Percentiles rank a stretch among this genome's conserved stretches.
phyloP scores from a whole-genome alignment of 2,888 invertebrate species.

The Napeogenes inachia region DNA sequence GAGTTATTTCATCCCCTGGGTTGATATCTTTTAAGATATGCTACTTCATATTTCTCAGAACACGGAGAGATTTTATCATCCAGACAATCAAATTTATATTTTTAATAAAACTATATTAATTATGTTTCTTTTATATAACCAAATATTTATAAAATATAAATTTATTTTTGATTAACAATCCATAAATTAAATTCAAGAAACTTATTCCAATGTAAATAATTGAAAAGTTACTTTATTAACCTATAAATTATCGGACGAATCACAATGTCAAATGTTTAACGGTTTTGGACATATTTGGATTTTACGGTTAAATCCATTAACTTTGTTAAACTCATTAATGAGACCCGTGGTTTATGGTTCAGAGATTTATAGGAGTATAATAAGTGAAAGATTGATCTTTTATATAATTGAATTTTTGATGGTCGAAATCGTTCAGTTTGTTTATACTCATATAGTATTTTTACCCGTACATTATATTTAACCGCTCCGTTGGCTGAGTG shows the following conservation, averaged over 20 bases:
- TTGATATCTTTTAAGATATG: too few relatives aligned
- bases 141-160: background rate
- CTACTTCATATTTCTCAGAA: too few relatives aligned
- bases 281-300: conserved; percentile 32
- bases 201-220: conserved; percentile 4
- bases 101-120: background rate
- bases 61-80: too few relatives aligned
- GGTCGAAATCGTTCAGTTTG: too few relatives aligned
- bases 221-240: conserved; percentile 29
- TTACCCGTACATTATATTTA: too few relatives aligned
- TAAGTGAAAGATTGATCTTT: conserved; percentile 2
- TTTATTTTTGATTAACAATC: background rate
- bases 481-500: too few relatives aligned
- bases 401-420: conserved; percentile 8
- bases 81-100: too few relatives aligned
- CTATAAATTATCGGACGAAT: conserved; percentile 24
- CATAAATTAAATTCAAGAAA: background rate
- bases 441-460: too few relatives aligned
- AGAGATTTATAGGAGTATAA: conserved; percentile 6
- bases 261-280: conserved; percentile 35
- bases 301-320: conserved; percentile 7
- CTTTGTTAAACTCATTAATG: conserved; percentile 7
- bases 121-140: background rate
- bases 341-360: conserved; percentile 4
- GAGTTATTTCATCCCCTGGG: too few relatives aligned